Base-by-base conservation (phyloP, 64 coral and sea anemone species). In the Platygyra sinensis region DNA sequence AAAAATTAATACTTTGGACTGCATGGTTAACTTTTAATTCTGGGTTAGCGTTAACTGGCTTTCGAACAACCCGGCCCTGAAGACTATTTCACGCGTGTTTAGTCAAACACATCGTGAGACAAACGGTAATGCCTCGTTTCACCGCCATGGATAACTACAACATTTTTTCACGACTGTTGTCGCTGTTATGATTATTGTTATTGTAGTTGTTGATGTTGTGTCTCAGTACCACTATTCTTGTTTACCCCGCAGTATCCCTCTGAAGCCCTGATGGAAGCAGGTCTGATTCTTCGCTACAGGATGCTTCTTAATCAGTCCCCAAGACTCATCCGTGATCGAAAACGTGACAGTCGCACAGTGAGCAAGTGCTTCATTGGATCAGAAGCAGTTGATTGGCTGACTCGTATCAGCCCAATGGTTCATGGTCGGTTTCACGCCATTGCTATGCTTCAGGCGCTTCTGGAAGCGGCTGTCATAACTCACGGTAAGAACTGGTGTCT, bases 391-490 rank as follows among this genome's bases (percentile, higher is more conserved):
- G 91, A 90, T 72, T 96, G 95, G 95, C 52, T 96, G 83, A 60
- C 81, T 3, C 84, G 88, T 51, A 88, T 80, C 10, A 90, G 87
- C 27, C 80, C 91, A 51, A 86, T 93, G 14, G 95, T 96, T 76
- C 88, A 96, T 83, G 93, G 91, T 49, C 91, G 91, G 17, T 94
- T 90, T 54, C 95, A 96, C 55, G 88, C 91, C 22, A 81, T 91
- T 28, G 76, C 81, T 72, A 82, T 94, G 36, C 86, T 88, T 36
- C 95, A 96, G 88, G 95, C 91, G 12, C 74, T 96, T n/a, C 79
- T 96, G 14, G 95, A 96, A 91, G 95, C 79, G 73, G 89, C 77
- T 29, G 81, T 76, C 36, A 87, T 96, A 33, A 80, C 78, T 42
- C 87, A 94, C 32, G 95, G 95, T 96, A 67, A 74, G 73, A 10